Conservation (phyloP, 2,113 vertebrate genomes). For the Aspidoscelis tigris region DNA sequence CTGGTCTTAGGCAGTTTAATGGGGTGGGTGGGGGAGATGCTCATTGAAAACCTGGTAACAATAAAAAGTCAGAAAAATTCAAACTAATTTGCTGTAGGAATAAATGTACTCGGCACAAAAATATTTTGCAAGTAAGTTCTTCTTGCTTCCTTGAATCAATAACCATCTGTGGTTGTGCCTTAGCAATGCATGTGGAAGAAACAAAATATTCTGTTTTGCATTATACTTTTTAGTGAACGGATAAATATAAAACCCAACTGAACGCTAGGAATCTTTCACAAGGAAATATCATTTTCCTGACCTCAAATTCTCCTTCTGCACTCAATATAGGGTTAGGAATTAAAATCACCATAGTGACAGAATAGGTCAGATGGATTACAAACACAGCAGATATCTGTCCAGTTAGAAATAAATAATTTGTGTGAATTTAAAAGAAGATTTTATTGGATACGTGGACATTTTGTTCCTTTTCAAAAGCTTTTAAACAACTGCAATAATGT, state of each 20-base stretch:
- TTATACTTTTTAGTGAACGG: neutral
- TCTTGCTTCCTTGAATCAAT: neutral
- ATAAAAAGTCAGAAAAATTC: neutral
- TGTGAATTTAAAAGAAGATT: neutral
- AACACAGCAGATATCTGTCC: neutral
- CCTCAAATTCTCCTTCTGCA: neutral
- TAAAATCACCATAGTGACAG: neutral
- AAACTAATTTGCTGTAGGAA: neutral
- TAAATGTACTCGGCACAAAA: neutral
- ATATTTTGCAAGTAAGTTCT: neutral
- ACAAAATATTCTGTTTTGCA: neutral
- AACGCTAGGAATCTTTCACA: neutral
- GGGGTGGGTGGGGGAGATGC: too few species aligned
- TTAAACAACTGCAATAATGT: neutral
- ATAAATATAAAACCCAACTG: neutral
- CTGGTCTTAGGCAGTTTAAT: neutral
- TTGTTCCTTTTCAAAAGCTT: neutral
- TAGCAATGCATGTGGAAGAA: neutral
- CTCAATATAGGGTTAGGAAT: neutral
- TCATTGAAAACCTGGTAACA: neutral
- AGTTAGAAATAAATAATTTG: neutral
- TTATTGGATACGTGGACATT: neutral
- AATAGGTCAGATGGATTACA: neutral
- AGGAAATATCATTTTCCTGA: neutral
- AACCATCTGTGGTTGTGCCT: neutral